A percentile compares a stretch with the other conserved stretches of the same genome.
These are phyloP conservation scores for Podilymbus podiceps DNA, from an alignment of 2,113 vertebrate genomes.

Conservation along the genomic window DNA sequence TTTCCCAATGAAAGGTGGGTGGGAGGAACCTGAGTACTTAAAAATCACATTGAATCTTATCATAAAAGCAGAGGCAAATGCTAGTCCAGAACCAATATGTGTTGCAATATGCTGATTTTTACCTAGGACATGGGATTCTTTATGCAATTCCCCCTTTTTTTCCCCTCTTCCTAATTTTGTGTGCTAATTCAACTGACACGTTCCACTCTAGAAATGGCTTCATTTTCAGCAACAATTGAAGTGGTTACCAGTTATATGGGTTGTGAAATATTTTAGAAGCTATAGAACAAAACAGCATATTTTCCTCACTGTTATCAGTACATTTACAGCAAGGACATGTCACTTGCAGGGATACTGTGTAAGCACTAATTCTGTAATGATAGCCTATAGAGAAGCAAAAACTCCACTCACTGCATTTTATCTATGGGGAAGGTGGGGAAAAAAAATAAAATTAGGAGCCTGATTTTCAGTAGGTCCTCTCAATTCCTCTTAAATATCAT, in stretches of 20 bases:
- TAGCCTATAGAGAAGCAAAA: not conserved
- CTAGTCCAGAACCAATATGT: not conserved
- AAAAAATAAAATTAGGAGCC: not conserved
- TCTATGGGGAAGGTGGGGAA: not conserved
- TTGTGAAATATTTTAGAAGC: not conserved
- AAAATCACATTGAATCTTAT: not conserved
- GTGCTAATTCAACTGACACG: not conserved
- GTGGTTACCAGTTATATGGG: not conserved
- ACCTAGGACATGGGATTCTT: not conserved
- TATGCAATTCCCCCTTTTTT: not conserved
- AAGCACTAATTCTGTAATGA: not conserved
- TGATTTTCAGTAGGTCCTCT: not conserved
- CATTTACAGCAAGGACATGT: not conserved
- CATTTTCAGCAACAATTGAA: not conserved
- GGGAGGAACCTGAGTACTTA: not conserved
- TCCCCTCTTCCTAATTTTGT: not conserved
- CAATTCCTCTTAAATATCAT: not conserved
- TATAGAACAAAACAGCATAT: not conserved
- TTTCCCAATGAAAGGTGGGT: not conserved
- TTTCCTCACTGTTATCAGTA: not conserved
- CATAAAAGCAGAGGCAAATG: not conserved
- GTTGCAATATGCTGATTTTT: not conserved
- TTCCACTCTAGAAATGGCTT: not conserved
- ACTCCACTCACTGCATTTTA: not conserved
- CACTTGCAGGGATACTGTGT: not conserved